A percentile compares a stretch with the other conserved stretches of the same genome.
Conservation (phyloP, 2,888 invertebrate species). For the Aspidiotus destructor region DNA sequence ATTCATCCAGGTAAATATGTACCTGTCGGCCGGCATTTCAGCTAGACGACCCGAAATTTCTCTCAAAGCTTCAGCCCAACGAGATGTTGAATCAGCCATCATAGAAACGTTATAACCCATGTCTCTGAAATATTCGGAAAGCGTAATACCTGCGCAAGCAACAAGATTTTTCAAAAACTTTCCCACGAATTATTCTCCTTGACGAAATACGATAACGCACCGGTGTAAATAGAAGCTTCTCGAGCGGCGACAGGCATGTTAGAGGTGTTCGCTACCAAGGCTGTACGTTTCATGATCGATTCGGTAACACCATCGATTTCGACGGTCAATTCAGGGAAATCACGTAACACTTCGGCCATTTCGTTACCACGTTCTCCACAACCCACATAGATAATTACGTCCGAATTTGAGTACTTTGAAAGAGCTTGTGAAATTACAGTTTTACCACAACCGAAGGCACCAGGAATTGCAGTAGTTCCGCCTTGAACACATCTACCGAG, state of each 20-base stretch:
- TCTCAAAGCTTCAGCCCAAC: conserved; percentile 99
- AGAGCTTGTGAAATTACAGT: conserved; percentile 99
- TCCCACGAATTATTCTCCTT: neutral
- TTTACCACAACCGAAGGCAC: conserved; percentile 99
- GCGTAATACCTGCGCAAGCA: conserved; percentile 69
- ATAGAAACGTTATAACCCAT: conserved; percentile 99
- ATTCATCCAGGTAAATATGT: neutral
- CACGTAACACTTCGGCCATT: conserved; percentile 97
- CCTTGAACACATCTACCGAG: conserved; percentile 81
- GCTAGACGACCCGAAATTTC: conserved; percentile 99
- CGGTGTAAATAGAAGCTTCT: conserved; percentile 99
- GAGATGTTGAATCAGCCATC: conserved; percentile 99
- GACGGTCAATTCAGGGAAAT: conserved; percentile 96
- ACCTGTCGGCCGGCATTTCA: conserved; percentile 95
- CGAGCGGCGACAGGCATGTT: conserved; percentile 99
- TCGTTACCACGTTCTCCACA: conserved; percentile 99
- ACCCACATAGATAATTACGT: conserved; percentile 98
- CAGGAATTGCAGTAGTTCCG: conserved; percentile 97
- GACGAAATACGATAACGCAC: conserved; percentile 42
- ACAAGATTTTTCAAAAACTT: neutral
- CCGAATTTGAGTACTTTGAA: conserved; percentile 99
- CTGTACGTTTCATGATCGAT: conserved; percentile 99
- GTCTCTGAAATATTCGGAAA: conserved; percentile 98
- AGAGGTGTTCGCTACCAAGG: conserved; percentile 97
- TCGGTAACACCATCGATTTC: conserved; percentile 95